Evolutionary conservation across 2,113 vertebrate genomes (phyloP), one percentile per base, ranked within the genome.

Genomic region (Dipodomys spectabilis): DNA sequence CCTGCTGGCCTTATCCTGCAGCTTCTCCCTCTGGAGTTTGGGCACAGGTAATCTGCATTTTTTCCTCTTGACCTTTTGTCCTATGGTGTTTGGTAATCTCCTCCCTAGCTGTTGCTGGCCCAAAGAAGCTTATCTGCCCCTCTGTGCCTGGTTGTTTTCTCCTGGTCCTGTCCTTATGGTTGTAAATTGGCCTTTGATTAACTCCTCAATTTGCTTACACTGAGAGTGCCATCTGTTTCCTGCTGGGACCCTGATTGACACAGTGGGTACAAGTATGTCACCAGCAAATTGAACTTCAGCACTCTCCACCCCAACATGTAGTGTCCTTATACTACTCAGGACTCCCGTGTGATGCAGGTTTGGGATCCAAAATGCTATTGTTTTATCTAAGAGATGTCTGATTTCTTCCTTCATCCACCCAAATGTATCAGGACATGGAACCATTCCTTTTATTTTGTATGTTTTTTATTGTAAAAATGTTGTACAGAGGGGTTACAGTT

Each of bases 171-270:
- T 39, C 73, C 57, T 88, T 77, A 25, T 69, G 16, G 16, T 82
- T 85, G 19, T 45, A 92, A 84, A 74, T 49, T 93, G 74, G 49
- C 45, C 64, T 96, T 78, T 84, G 85, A 89, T 62, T 49, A 94
- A 86, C 27, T 84, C 60, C 35, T 84, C 35, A 62, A 71, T 88
- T 88, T 74, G 22, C 68, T 93, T 83, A 18, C 32, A 39, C 27
- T 23, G 65, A 53, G 27, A 35, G 35, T 82, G 10, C 82, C 96
- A 79, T 92, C 85, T 94, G 57, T 82, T 82, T 94, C 91, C 88
- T 79, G 64, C 90, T 72, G 88, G 39, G 78, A 75, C 32, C 30
- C 82, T 92, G 82, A 87, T 9, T 90, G 82, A 82, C 84, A 73
- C 78, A n/a, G 64, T 35, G 85, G 64, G 44, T 60, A 35, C 86